Percentiles rank a stretch among this genome's conserved stretches.
Evolutionary conservation across 2,113 vertebrate genomes (phyloP).

Genomic region (Trematomus loennbergii): DNA sequence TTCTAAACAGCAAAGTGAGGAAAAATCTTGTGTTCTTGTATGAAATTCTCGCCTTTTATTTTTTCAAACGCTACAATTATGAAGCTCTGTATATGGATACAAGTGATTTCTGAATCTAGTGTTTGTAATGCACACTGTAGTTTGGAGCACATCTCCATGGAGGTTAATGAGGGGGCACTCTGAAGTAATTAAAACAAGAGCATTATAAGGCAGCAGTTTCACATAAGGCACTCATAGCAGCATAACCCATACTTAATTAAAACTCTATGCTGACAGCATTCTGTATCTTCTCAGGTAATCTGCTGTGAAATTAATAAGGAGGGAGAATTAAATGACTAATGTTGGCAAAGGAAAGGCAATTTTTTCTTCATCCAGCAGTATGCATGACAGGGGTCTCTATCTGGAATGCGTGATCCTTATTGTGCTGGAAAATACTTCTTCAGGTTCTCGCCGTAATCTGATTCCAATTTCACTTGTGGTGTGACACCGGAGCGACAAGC

Average conservation of each 20-base stretch:
- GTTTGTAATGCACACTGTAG: constrained; percentile 73
- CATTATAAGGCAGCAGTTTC: constrained; percentile 82
- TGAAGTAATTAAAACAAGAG: constrained; percentile 83
- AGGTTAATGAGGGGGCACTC: constrained; percentile 81
- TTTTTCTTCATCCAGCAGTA: constrained; percentile 57
- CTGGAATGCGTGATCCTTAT: constrained; percentile 79
- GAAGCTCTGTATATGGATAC: constrained; percentile 39
- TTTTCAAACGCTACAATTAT: constrained; percentile 27
- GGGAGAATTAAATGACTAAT: constrained; percentile 80
- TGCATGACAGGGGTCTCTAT: constrained; percentile 83
- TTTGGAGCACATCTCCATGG: constrained; percentile 77
- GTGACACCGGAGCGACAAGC: constrained; percentile 78
- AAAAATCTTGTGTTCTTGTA: too few relatives aligned
- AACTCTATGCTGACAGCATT: constrained; percentile 80
- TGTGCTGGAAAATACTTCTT: constrained; percentile 79
- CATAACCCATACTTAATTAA: constrained; percentile 85
- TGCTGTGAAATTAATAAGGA: constrained; percentile 86
- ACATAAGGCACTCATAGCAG: constrained; percentile 78
- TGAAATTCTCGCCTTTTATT: constrained; percentile 1
- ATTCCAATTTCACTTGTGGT: constrained; percentile 86
- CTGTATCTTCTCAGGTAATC: constrained; percentile 85
- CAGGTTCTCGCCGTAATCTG: constrained; percentile 82
- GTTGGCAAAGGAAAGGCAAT: constrained; percentile 72
- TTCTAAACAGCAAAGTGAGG: not conserved
- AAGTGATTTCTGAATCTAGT: constrained; percentile 54